Conservation (phyloP, 2,888 invertebrate genomes). For the Sarcophaga variegata region DNA sequence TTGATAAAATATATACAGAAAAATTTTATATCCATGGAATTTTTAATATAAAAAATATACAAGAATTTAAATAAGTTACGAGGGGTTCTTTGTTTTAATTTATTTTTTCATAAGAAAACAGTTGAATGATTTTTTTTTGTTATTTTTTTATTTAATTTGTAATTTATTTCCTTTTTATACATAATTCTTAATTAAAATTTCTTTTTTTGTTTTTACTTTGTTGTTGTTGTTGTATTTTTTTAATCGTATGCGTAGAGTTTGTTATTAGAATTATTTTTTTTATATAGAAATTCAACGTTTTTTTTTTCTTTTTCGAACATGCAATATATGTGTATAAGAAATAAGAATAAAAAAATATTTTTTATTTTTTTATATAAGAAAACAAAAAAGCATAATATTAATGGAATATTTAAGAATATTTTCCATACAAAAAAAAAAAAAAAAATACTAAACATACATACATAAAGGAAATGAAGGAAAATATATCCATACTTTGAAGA, state of each 20-base stretch:
- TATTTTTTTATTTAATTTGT: constrained; percentile 58
- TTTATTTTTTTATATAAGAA: constrained; percentile 31
- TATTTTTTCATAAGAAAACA: no score
- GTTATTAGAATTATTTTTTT: constrained; percentile 49
- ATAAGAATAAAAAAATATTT: constrained; percentile 43
- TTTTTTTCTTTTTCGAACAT: constrained; percentile 37
- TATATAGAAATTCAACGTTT: constrained; percentile 38
- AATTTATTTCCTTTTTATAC: constrained; percentile 56
- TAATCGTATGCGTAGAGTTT: constrained; percentile 47
- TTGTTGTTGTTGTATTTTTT: constrained; percentile 56
- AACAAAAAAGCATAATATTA: constrained; percentile 26
- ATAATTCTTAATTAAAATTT: constrained; percentile 65
- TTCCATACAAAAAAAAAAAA: not conserved
- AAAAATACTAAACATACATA: not conserved
- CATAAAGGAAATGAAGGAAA: not conserved
- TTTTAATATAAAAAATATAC: no score
- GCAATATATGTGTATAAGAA: constrained; percentile 38
- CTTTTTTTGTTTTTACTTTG: constrained; percentile 43
- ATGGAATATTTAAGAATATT: not conserved
- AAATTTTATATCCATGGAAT: no score
- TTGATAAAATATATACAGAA: no score
- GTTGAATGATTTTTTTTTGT: not conserved
- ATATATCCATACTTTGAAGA: no score
- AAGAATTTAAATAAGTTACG: no score
- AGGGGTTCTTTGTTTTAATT: no score